phyloP scores from a whole-genome alignment of 2,888 invertebrate genomes.

The Macrophya alboannulata region DNA sequence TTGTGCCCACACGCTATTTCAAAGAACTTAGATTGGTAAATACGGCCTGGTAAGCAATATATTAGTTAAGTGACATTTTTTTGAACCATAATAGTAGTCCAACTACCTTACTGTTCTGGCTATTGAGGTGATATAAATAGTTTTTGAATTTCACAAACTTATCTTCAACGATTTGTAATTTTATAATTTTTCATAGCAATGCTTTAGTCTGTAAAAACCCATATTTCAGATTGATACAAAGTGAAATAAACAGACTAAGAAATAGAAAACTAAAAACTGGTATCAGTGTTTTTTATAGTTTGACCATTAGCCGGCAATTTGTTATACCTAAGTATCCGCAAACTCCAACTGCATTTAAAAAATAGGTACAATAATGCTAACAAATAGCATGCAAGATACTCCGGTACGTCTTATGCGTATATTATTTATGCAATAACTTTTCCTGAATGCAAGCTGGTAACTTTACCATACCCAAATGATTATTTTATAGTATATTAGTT shows the following conservation, averaged over 20 bases:
- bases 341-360: not conserved
- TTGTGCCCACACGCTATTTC: not conserved
- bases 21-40: not conserved
- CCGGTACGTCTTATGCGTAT: not conserved
- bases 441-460: slow-evolving; percentile 3
- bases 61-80: not conserved
- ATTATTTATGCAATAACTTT: not conserved
- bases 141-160: slow-evolving; percentile 11
- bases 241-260: not conserved
- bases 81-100: not conserved
- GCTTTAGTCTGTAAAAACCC: not conserved
- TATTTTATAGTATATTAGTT: slow-evolving; percentile 24
- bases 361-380: not conserved
- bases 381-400: not conserved
- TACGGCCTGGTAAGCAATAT: not conserved
- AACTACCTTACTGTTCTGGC: not conserved
- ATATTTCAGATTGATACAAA: slow-evolving; percentile 11
- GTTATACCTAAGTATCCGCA: not conserved
- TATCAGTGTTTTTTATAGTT: not conserved
- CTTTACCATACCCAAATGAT: slow-evolving; percentile 3
- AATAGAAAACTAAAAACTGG: not conserved
- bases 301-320: not conserved
- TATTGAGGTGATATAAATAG: not conserved
- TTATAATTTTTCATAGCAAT: not conserved
- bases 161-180: not conserved